These are phyloP conservation scores for Tenrec ecaudatus DNA, from an alignment of 2,113 vertebrate genomes.

Conservation along the genomic window DNA sequence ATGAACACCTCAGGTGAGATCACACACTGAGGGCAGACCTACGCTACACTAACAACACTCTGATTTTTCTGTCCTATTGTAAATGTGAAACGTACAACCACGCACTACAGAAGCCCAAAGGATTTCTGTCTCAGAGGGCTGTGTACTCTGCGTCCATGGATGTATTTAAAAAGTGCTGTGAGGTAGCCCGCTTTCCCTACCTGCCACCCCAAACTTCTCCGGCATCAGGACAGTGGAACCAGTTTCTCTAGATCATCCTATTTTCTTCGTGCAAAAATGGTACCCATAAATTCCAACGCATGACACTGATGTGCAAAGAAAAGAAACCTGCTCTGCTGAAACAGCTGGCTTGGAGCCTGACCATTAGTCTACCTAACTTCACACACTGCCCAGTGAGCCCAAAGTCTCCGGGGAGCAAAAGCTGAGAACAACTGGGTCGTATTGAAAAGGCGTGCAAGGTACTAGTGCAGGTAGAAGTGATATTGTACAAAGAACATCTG, in stretches of 20 bases:
- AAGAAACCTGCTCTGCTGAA: not conserved
- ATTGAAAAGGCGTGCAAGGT: not conserved
- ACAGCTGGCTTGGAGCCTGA: not conserved
- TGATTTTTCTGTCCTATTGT: slow-evolving; percentile 12
- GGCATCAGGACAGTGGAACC: not conserved
- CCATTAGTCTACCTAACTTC: not conserved
- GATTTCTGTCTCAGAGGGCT: not conserved
- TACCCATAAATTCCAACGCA: not conserved
- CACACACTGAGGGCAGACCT: not conserved
- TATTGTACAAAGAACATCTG: slow-evolving; percentile 48
- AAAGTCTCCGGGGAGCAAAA: not conserved
- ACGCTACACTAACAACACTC: not conserved
- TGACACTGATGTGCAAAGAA: not conserved
- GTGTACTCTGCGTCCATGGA: not conserved
- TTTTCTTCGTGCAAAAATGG: not conserved
- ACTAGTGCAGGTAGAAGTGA: not conserved
- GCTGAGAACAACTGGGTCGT: not conserved
- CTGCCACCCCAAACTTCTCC: not conserved
- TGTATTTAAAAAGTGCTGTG: not conserved
- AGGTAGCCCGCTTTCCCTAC: rapidly evolving
- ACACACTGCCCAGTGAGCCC: not conserved
- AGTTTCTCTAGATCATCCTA: not conserved
- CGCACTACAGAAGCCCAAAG: not conserved
- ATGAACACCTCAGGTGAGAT: not conserved
- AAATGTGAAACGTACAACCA: not conserved